Evolutionary conservation across 2,113 vertebrate genomes (phyloP), one percentile per base, ranked within the genome.

Genomic region (Rhineura floridana): DNA sequence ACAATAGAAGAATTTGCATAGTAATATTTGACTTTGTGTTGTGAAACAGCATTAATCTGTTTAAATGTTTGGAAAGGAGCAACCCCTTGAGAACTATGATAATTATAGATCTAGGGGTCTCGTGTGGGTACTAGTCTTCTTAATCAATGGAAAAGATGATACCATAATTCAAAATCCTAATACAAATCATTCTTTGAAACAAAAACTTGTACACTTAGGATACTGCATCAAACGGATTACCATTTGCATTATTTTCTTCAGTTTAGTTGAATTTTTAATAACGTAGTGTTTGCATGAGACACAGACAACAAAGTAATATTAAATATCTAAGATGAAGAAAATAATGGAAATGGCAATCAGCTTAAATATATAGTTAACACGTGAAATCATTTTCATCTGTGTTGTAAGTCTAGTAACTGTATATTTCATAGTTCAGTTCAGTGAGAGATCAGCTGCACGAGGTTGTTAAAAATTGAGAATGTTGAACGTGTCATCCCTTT

Each of bases 131-230:
- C n/a, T n/a, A 42, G n/a, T 63, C 59, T 44, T 63, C 36, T 21
- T 63, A 63, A 17, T 81, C 80, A 84, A 50, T 67, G 8, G 2
- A 33, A 25, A 4, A n/a, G 63, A 69, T 59, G 5, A 59, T 28
- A 36, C 13, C 28, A 33, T 42, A 72, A n/a, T 2, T 72, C 36
- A 15, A 67, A 65, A 83, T 67, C 42, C 33, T 44, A 65, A 46
- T 36, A 84, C 48, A 7, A 50, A 52, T 72, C 25, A 72, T 72
- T 23, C 30, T 63, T 84, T 83, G 65, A 30, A 46, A 30, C 11
- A 44, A 25, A 0, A 28, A 62, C 10, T 3, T 73, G 15, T 33
- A 2, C 0, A 0, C 0, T 1, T 21, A 65, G 46, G 50, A 48
- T 87, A 82, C 3, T 33, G 4, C 0, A 21, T 84, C 7, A 39